Base-by-base conservation (phyloP, 2,797 vertebrate species). In the Phoeniculus purpureus region DNA sequence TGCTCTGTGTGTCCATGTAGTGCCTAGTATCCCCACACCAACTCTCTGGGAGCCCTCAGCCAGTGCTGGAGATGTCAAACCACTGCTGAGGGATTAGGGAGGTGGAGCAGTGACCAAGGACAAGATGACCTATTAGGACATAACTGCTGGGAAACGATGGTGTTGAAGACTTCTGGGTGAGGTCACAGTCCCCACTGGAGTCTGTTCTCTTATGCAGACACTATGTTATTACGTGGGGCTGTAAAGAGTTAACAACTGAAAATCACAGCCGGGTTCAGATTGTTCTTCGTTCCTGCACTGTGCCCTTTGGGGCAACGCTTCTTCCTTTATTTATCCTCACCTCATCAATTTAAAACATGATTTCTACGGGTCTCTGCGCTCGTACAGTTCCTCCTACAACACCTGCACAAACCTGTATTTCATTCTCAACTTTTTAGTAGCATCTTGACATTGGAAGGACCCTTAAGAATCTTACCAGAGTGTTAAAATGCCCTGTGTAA, bases 201-300 rank as follows among this genome's bases (percentile, higher is more conserved):
- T 20, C 32, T 50, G 27, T 34, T 70, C 43, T 43, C 56, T 40
- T 34, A 4, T 1, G 9, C 19, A 19, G 52, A 51, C 21, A 11
- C 21, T 40, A 8, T 3, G 3, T 19, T 62, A 16, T 37, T 23
- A 14, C 0, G 0, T 55, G 40, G 11, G 27, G 25, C 27, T 80
- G 15, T 18, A 37, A 52, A 43, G 19, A 77, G 19, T 6, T 23
- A 21, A 26, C 62, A 62, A 20, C 6, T 18, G 43, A 60, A 76
- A 68, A 8, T 17, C 25, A 23, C 23, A 15, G 9, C 37, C 45
- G 18, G 8, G 9, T 77, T 68, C 65, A 12, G 3, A 26, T 7
- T n/a, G 27, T 21, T 32, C 25, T 70, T 77, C 29, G 31, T 64
- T n/a, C 34, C 22, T 16, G 43, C 31, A 47, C 8, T n/a, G 29